Percentiles rank a stretch among this genome's conserved stretches.
phyloP scores from a whole-genome alignment of 2,113 vertebrate genomes.

The Eurystomus gularis region DNA sequence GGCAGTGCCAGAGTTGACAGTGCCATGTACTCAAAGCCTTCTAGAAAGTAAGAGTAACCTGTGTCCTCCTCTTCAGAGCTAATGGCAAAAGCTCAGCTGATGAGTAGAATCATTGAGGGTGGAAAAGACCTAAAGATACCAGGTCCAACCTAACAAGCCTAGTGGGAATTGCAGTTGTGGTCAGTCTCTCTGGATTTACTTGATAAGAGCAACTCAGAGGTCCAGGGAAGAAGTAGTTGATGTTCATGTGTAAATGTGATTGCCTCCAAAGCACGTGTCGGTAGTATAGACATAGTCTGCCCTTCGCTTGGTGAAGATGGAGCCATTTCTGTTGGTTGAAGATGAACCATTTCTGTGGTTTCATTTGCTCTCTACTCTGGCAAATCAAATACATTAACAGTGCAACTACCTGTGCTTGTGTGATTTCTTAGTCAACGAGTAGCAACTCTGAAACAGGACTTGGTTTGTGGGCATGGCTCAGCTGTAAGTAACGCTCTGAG shows the following conservation, averaged over 20 bases:
- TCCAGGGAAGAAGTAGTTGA: neutral
- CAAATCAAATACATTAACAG: neutral
- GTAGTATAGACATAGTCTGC: accelerated
- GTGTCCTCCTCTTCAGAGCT: neutral
- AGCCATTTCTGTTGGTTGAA: neutral
- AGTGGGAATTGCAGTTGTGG: neutral
- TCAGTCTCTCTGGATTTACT: neutral
- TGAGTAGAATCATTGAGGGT: neutral
- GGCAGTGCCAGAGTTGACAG: neutral
- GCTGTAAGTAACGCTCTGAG: neutral
- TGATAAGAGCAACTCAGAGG: neutral
- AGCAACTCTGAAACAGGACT: accelerated
- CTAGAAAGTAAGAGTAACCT: neutral
- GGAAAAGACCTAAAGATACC: neutral
- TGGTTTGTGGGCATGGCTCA: neutral
- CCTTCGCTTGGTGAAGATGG: neutral
- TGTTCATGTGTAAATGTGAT: neutral
- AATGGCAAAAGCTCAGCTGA: neutral
- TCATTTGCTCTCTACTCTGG: neutral
- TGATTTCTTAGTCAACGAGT: neutral
- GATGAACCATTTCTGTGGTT: neutral
- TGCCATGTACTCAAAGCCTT: neutral
- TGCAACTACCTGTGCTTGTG: neutral
- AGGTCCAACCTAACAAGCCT: neutral
- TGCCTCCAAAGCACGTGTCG: neutral